Conservation (phyloP, 2,888 invertebrate species). For the Meganola albula region DNA sequence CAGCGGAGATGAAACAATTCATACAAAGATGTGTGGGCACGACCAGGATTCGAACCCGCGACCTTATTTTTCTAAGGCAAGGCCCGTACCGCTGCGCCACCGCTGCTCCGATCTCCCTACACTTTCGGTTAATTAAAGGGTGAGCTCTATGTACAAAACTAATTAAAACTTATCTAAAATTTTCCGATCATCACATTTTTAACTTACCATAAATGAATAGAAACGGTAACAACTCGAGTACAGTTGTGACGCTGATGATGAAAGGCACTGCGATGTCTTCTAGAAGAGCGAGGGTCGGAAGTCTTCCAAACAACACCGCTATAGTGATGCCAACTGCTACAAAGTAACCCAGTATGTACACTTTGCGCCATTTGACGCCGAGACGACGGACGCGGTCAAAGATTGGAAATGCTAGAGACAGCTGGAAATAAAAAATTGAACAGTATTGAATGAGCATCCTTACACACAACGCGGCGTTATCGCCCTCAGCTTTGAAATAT, state of each 20-base stretch:
- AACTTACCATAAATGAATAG: slow-evolving; percentile 54
- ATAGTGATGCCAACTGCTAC: slow-evolving; percentile 36
- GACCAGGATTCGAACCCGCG: too few relatives aligned
- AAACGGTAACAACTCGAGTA: slow-evolving; percentile 50
- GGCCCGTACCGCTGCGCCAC: too few relatives aligned
- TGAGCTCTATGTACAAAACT: too few relatives aligned
- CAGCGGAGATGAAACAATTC: too few relatives aligned
- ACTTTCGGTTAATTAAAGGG: too few relatives aligned
- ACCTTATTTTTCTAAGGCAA: too few relatives aligned
- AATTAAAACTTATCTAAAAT: too few relatives aligned
- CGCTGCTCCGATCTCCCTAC: too few relatives aligned
- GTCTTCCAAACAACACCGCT: slow-evolving; percentile 34
- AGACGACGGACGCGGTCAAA: slow-evolving; percentile 52
- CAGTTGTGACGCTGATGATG: slow-evolving; percentile 40
- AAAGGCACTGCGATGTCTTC: slow-evolving; percentile 51
- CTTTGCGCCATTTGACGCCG: slow-evolving; percentile 47
- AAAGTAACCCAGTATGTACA: slow-evolving; percentile 36
- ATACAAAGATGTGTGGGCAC: too few relatives aligned
- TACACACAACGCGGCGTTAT: too few relatives aligned
- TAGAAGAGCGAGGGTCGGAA: slow-evolving; percentile 35
- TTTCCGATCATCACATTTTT: background rate
- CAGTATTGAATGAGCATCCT: too few relatives aligned
- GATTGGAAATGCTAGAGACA: slow-evolving; percentile 49
- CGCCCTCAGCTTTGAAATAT: too few relatives aligned
- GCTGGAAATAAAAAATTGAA: slow-evolving; percentile 33